Conservation (phyloP, 2,113 vertebrate species). For the Apteryx mantelli region DNA sequence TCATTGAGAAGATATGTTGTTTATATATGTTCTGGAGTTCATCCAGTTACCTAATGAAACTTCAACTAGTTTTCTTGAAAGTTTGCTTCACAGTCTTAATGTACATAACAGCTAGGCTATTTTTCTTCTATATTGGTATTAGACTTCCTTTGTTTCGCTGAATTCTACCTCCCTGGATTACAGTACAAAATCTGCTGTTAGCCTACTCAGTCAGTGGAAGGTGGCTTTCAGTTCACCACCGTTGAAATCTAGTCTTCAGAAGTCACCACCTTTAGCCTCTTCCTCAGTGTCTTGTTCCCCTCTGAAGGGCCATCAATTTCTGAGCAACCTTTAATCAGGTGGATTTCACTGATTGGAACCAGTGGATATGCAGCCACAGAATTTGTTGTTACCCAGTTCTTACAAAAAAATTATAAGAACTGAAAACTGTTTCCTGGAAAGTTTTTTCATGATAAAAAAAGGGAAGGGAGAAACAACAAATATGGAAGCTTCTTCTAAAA, state of each 20-base stretch:
- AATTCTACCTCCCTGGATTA: background rate
- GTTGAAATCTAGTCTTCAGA: background rate
- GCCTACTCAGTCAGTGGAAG: background rate
- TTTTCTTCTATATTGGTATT: background rate
- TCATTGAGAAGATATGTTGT: background rate
- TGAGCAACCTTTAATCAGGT: background rate
- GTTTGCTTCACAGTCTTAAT: background rate
- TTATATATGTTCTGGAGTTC: background rate
- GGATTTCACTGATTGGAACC: background rate
- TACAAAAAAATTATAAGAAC: background rate
- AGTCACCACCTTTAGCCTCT: background rate
- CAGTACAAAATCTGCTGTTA: background rate
- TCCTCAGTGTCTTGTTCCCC: fast-evolving
- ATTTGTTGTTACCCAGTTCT: background rate
- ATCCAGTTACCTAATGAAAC: background rate
- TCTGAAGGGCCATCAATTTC: background rate
- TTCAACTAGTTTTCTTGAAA: background rate
- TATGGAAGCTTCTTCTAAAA: background rate
- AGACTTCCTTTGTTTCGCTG: background rate
- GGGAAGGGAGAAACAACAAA: background rate
- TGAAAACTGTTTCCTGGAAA: background rate
- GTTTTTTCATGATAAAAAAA: background rate
- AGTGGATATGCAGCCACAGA: background rate
- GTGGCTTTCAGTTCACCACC: background rate
- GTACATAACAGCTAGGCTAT: background rate